These are phyloP conservation scores for Biston stratarius DNA, from an alignment of 2,888 invertebrate species.

Conservation along the genomic window DNA sequence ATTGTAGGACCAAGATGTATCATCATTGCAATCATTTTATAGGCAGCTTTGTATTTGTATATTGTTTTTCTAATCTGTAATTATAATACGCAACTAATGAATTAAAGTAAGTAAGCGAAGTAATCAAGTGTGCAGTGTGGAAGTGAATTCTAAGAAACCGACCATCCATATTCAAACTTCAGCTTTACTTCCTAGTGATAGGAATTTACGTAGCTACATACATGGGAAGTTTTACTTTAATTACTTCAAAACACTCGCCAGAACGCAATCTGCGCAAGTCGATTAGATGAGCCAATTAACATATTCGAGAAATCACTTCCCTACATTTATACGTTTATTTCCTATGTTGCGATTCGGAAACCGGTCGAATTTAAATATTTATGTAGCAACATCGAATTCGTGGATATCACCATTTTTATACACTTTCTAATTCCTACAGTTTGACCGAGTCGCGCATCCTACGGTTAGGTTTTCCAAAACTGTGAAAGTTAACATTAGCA, in stretches of 20 bases:
- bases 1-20: too few relatives aligned
- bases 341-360: constrained; percentile 41
- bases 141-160: constrained; percentile 13
- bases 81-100: neutral
- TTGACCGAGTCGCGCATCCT: constrained; percentile 37
- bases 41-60: too few relatives aligned
- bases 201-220: constrained; percentile 17
- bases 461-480: constrained; percentile 29
- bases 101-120: neutral
- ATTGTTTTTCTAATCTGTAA: neutral
- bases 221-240: constrained; percentile 27
- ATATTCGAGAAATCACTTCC: constrained; percentile 47
- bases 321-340: constrained; percentile 37
- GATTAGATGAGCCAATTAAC: constrained; percentile 39
- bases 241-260: constrained; percentile 25
- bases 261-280: constrained; percentile 20
- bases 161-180: constrained; percentile 13
- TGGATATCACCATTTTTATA: constrained; percentile 41
- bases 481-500: constrained; percentile 31
- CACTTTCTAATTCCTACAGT: constrained; percentile 43
- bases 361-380: constrained; percentile 49
- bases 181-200: constrained; percentile 26
- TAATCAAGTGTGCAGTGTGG: neutral
- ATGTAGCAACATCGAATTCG: constrained; percentile 42
- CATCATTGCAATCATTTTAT: too few relatives aligned